Base-by-base conservation (phyloP, 2,797 vertebrate species). In the Sardinella longiceps region DNA sequence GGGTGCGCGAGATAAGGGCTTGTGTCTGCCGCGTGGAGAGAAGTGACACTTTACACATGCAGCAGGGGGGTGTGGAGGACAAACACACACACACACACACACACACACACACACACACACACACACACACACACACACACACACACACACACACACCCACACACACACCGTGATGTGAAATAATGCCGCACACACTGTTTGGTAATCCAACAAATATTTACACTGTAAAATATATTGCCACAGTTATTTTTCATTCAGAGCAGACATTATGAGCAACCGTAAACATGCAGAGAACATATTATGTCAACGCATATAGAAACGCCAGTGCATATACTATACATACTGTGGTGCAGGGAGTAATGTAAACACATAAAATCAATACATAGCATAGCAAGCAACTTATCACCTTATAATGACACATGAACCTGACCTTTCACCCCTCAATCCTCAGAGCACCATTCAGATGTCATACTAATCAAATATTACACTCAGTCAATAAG, bases 401-500 rank as follows among this genome's bases (percentile, higher is more conserved):
- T 20, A 43, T 33, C 33, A 77, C 70, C 70, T 20, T 6, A 66
- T 1, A 43, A 39, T 43, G 70, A 77, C 37, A 20, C 37, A 20
- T 77, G 28, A 39, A 43, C 70, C 70, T 10, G 70, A 43, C 70
- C 37, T 20, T 20, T 77, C 15, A 77, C 70, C 70, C 70, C 43
- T 6, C 37, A 39, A 33, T 70, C 63, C 63, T 70, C 30, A 3
- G 10, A 33, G 28, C 18, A 33, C 33, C 18, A 77, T 77, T 77
- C 70, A 39, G 70, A 39, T 43, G 70, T 39, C 70, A 77, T 43
- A 39, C 28, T 43, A 77, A 43, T 23, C 43, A 18, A 77, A 77
- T 77, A 77, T 43, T 39, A 77, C 70, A 77, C 70, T 77, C 70
- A 33, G 18, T 77, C 70, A 77, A 39, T 39, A 18, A 70, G 66